phyloP scores from a whole-genome alignment of 2,797 vertebrate species.

The Diceros bicornis region DNA sequence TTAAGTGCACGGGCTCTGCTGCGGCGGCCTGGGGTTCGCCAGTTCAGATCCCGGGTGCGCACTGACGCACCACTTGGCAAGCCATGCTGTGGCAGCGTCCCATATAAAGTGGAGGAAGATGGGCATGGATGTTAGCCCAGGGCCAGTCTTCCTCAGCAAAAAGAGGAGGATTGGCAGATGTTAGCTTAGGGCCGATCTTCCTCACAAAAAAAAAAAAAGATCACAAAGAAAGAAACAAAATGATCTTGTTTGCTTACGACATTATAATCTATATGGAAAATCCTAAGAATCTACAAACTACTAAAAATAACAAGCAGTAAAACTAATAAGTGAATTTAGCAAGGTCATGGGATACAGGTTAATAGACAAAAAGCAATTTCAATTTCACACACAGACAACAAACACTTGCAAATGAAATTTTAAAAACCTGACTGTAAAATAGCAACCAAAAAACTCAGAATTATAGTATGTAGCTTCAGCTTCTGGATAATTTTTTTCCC shows the following conservation, averaged over 20 bases:
- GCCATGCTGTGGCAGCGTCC: no score
- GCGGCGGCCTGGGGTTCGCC: no score
- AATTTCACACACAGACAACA: slow-evolving; percentile 11
- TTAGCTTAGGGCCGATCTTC: no score
- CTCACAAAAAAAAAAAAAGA: neutral
- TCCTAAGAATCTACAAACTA: slow-evolving; percentile 5
- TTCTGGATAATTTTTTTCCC: neutral
- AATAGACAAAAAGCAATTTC: neutral
- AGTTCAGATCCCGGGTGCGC: no score
- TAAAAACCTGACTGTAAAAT: slow-evolving; percentile 31
- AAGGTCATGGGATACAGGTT: neutral
- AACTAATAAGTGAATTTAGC: neutral
- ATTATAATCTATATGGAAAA: neutral
- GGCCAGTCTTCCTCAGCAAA: no score
- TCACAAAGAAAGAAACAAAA: slow-evolving; percentile 28
- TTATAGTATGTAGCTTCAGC: neutral
- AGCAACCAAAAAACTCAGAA: slow-evolving; percentile 17
- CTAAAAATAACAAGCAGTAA: neutral
- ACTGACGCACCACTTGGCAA: no score
- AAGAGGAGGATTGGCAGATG: no score
- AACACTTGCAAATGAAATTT: slow-evolving; percentile 41
- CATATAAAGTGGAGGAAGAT: no score
- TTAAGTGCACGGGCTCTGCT: no score
- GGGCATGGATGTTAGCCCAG: no score
- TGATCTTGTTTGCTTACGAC: neutral